Base-by-base conservation (phyloP, 2,888 invertebrate species). In the Spilarctia lutea region DNA sequence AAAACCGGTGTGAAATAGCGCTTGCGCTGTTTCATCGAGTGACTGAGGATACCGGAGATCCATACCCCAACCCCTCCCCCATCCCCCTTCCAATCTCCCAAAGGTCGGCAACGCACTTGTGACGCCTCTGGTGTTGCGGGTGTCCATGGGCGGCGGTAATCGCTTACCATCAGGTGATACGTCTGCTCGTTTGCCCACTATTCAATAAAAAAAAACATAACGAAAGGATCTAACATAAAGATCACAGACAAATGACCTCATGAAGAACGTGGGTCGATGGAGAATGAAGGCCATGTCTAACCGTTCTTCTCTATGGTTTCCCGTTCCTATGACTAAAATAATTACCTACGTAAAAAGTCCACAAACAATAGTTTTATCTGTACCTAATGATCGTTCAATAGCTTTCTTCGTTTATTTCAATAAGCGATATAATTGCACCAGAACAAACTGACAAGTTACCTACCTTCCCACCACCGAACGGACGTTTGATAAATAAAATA, bases 401-500 rank as follows among this genome's bases (percentile, higher is more conserved):
- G 11, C 11, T 56, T 56, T 11, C n/a, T 56, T n/a, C n/a, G 56
- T 56, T 56, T 27, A 13, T 30, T 0, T 13, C 56, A 60, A 30
- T 30, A 63, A 63, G 30, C 18, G 0, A 30, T 63, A 27, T 63
- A 63, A 63, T 63, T 16, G 27, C 60, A 63, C 8, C 24, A 60
- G 11, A 60, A 63, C 30, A 30, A 63, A 63, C 27, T 7, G 30
- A 63, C 18, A 63, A 27, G 24, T 20, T 10, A 13, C 24, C 35
- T n/a, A 66, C 65, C 45, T 42, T 65, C 27, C 4, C 30, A 45
- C 27, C 30, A 20, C 6, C 39, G 7, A 66, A 24, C 35, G 10
- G 48, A 42, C 65, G 60, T n/a, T 70, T 66, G 65, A 68, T 68
- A 81, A 80, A 76, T 68, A 81, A 80, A 84, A 85, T 76, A 79